Conservation (phyloP, 2,113 vertebrate species). For the Trichomycterus rosablanca region DNA sequence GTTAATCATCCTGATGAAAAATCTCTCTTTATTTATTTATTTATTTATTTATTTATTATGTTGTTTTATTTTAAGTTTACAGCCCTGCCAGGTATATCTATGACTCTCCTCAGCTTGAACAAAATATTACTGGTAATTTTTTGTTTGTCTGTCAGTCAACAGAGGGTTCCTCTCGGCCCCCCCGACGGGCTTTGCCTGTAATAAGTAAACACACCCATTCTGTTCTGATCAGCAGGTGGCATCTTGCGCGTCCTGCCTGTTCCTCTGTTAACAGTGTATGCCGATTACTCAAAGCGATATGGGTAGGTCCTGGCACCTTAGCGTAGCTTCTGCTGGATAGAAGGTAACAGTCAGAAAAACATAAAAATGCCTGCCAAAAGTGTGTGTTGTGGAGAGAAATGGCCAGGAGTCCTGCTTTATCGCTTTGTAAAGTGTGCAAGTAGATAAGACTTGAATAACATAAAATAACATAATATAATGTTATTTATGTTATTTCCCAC, state of each 20-base stretch:
- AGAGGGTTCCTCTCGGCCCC: constrained; percentile 58
- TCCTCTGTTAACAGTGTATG: constrained; percentile 91
- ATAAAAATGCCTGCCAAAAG: constrained; percentile 89
- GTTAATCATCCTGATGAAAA: too few relatives aligned
- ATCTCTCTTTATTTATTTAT: too few relatives aligned
- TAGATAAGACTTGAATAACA: constrained; percentile 99
- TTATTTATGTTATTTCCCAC: constrained; percentile 99
- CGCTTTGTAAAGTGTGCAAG: constrained; percentile 99
- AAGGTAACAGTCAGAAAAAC: constrained; percentile 94
- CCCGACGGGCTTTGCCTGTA: constrained; percentile 50
- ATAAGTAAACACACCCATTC: constrained; percentile 33
- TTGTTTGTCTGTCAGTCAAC: constrained; percentile 72
- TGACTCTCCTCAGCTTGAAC: constrained; percentile 50
- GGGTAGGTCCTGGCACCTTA: constrained; percentile 98
- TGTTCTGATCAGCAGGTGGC: constrained; percentile 58
- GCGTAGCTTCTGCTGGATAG: constrained; percentile 83
- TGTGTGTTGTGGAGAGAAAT: constrained; percentile 87
- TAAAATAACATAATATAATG: constrained; percentile 99
- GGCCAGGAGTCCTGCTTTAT: constrained; percentile 99
- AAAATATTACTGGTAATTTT: constrained; percentile 51
- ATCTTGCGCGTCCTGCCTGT: constrained; percentile 62
- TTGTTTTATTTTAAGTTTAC: too few relatives aligned
- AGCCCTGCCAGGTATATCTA: constrained; percentile 12
- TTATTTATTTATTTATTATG: too few relatives aligned
- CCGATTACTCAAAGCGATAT: constrained; percentile 99